Evolutionary conservation across 1,140 invertebrate genomes (phyloP).

Genomic region (Zaprionus nigranus): DNA sequence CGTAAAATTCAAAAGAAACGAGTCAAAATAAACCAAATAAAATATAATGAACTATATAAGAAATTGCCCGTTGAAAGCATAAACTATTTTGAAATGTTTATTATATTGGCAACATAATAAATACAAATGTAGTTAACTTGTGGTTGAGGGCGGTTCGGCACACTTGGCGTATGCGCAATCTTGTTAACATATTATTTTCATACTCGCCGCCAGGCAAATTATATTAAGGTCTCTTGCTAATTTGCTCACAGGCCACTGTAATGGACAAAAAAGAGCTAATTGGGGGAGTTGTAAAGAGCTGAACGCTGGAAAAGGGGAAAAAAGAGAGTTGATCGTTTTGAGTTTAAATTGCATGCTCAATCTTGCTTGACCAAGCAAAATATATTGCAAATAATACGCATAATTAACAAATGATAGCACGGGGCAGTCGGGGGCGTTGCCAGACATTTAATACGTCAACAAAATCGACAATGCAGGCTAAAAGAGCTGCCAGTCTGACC

Average conservation of each 20-base stretch:
- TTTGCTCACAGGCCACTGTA: slow-evolving; percentile 32
- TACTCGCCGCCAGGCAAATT: slow-evolving; percentile 26
- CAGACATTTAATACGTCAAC: slow-evolving; percentile 20
- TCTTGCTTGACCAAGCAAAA: slow-evolving; percentile 9
- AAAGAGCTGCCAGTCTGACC: not conserved
- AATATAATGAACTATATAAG: slow-evolving; percentile 17
- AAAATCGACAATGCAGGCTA: slow-evolving; percentile 14
- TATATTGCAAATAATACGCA: slow-evolving; percentile 58
- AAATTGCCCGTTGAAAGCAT: slow-evolving; percentile 32
- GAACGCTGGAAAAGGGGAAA: not conserved
- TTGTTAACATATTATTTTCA: slow-evolving; percentile 35
- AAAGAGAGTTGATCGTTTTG: slow-evolving; percentile 15
- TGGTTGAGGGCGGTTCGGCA: slow-evolving; percentile 21
- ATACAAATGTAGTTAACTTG: slow-evolving; percentile 44
- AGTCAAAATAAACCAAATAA: slow-evolving; percentile 1
- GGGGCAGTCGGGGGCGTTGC: slow-evolving; percentile 29
- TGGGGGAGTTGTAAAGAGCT: not conserved
- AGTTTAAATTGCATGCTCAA: slow-evolving; percentile 51
- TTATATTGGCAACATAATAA: slow-evolving; percentile 19
- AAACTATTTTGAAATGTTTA: slow-evolving; percentile 45
- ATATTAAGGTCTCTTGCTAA: slow-evolving; percentile 38
- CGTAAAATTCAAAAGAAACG: slow-evolving; percentile 6
- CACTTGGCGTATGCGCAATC: slow-evolving; percentile 47
- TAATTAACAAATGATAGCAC: slow-evolving; percentile 58
- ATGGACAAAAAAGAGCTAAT: not conserved